phyloP scores from a whole-genome alignment of 2,113 vertebrate genomes.

The Plectropomus leopardus region DNA sequence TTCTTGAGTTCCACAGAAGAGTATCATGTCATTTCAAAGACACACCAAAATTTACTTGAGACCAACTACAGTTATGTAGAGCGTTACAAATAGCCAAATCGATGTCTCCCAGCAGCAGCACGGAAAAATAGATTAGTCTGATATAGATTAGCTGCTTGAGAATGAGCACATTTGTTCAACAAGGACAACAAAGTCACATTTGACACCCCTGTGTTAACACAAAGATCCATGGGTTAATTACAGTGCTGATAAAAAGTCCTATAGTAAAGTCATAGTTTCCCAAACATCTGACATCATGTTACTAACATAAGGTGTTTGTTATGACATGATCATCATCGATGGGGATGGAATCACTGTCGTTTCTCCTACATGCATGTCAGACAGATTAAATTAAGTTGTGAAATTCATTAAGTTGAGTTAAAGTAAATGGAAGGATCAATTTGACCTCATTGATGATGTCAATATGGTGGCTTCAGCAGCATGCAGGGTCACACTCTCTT shows the following conservation, averaged over 20 bases:
- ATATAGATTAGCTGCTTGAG: slow-evolving; percentile 50
- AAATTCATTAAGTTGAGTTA: background rate
- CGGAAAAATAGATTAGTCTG: slow-evolving; percentile 40
- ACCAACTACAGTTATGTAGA: slow-evolving; percentile 57
- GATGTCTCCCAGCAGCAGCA: slow-evolving; percentile 42
- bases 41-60: slow-evolving; percentile 6
- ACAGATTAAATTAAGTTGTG: background rate
- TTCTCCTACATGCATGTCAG: background rate
- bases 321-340: background rate
- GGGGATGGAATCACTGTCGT: background rate
- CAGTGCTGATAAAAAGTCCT: no score
- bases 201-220: slow-evolving; percentile 6
- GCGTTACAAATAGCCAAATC: slow-evolving; percentile 71
- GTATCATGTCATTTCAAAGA: slow-evolving; percentile 23
- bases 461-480: background rate
- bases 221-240: slow-evolving; percentile 9
- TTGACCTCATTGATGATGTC: background rate
- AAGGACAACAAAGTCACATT: slow-evolving; percentile 24
- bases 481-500: background rate
- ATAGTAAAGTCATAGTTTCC: background rate
- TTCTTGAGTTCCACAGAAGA: background rate
- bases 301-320: background rate
- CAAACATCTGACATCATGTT: background rate
- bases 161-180: slow-evolving; percentile 49
- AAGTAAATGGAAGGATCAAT: slow-evolving; percentile 11